Percentiles rank a stretch among this genome's conserved stretches.
Evolutionary conservation across 1,140 invertebrate species (phyloP).

Genomic region (Atopsyche davidsoni): DNA sequence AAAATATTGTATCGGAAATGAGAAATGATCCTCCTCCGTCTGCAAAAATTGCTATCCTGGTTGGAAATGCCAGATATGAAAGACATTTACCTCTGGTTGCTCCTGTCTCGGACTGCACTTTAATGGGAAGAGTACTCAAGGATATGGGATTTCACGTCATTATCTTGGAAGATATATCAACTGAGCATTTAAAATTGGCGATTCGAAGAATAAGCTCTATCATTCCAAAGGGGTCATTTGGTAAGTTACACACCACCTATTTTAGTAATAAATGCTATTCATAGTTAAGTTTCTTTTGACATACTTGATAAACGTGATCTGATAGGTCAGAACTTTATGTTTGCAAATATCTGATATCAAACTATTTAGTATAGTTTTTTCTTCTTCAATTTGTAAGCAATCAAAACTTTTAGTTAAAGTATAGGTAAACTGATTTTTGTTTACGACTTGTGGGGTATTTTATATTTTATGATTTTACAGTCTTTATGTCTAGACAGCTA

Average conservation of each 20-base stretch:
- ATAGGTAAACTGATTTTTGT: neutral
- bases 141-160: slow-evolving; percentile 39
- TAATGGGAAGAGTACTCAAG: slow-evolving; percentile 36
- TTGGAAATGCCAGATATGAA: slow-evolving; percentile 33
- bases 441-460: neutral
- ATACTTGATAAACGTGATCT: no score
- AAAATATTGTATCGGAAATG: no score
- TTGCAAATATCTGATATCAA: slow-evolving; percentile 2
- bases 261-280: no score
- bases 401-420: neutral
- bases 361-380: neutral
- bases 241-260: slow-evolving; percentile 29
- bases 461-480: neutral
- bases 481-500: no score
- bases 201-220: slow-evolving; percentile 32
- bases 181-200: slow-evolving; percentile 33
- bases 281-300: no score
- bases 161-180: slow-evolving; percentile 36
- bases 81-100: slow-evolving; percentile 40
- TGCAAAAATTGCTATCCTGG: slow-evolving; percentile 25
- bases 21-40: no score
- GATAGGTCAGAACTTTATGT: no score
- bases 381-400: neutral
- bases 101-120: slow-evolving; percentile 41
- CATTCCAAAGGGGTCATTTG: slow-evolving; percentile 40